phyloP scores from a whole-genome alignment of 1,140 invertebrate species.

The Ooceraea biroi region DNA sequence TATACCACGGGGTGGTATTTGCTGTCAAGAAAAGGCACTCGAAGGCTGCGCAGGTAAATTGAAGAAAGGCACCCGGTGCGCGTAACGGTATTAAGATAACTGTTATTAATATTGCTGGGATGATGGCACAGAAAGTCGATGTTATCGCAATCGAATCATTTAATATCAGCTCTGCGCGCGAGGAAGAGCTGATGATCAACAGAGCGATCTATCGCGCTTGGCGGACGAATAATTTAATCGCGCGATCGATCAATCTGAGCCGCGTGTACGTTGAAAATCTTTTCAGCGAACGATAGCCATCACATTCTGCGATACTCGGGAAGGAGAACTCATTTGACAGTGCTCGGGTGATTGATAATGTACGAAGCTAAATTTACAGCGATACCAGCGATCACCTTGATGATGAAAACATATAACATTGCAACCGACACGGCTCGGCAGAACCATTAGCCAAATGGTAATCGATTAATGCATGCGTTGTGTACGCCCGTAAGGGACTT shows the following conservation, averaged over 20 bases:
- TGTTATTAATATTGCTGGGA: not conserved
- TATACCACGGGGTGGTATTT: constrained; percentile 19
- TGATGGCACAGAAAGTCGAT: not conserved
- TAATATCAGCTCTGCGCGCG: not conserved
- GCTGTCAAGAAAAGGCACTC: not conserved
- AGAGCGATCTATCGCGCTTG: constrained; percentile 1
- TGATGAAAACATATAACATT: constrained; percentile 33
- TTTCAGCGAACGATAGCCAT: constrained; percentile 33
- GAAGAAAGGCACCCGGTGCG: not conserved
- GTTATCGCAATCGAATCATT: not conserved
- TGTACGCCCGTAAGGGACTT: constrained; percentile 62
- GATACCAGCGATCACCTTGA: constrained; percentile 28
- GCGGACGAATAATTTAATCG: constrained; percentile 46
- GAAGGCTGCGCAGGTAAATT: not conserved
- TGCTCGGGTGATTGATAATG: constrained; percentile 48
- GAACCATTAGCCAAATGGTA: constrained; percentile 3
- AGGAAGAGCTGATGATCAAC: not conserved
- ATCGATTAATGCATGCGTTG: constrained; percentile 39
- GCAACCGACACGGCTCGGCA: not conserved
- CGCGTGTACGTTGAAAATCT: constrained; percentile 28
- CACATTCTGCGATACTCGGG: constrained; percentile 20
- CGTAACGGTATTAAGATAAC: not conserved
- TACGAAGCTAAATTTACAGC: constrained; percentile 50
- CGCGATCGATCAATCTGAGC: constrained; percentile 40
- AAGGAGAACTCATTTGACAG: constrained; percentile 45